Evolutionary conservation across 1,140 invertebrate genomes (phyloP).

Genomic region (Calephelis nemesis): DNA sequence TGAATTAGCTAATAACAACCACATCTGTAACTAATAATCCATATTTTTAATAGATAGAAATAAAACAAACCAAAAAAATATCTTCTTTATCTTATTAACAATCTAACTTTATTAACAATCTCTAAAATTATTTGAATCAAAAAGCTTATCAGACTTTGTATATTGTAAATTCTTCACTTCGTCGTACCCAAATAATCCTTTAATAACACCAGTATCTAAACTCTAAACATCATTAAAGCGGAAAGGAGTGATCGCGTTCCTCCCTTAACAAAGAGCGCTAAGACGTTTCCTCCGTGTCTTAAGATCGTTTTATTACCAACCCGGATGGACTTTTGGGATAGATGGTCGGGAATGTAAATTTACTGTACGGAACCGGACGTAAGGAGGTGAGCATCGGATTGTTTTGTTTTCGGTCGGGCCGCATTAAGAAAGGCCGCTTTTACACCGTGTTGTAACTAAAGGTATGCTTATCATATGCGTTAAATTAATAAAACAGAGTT

Average conservation of each 20-base stretch:
- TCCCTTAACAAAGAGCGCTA: constrained; percentile 47
- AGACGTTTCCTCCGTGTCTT: constrained; percentile 68
- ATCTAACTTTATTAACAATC: too few relatives aligned
- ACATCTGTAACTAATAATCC: too few relatives aligned
- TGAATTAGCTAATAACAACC: too few relatives aligned
- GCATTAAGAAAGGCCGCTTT: constrained; percentile 44
- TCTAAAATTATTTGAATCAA: not conserved
- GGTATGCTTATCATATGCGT: not conserved
- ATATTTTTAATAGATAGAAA: too few relatives aligned
- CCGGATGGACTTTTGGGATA: constrained; percentile 74
- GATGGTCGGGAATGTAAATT: constrained; percentile 76
- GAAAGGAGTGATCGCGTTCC: constrained; percentile 41
- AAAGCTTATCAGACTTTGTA: constrained; percentile 34
- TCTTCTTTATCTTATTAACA: too few relatives aligned
- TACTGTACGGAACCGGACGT: constrained; percentile 72
- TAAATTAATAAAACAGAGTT: not conserved
- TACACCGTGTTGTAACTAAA: constrained; percentile 40
- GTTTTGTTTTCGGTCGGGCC: constrained; percentile 67
- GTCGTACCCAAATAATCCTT: constrained; percentile 33
- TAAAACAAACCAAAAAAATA: too few relatives aligned
- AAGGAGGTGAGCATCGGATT: constrained; percentile 70
- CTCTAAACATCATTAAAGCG: constrained; percentile 38
- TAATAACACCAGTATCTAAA: constrained; percentile 34
- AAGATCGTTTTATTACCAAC: constrained; percentile 75
- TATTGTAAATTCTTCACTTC: constrained; percentile 20